Percentiles rank a stretch among this genome's conserved stretches.
phyloP scores from a whole-genome alignment of 92 coral and sea anemone genomes.

The Zoanthus sansibaricus region DNA sequence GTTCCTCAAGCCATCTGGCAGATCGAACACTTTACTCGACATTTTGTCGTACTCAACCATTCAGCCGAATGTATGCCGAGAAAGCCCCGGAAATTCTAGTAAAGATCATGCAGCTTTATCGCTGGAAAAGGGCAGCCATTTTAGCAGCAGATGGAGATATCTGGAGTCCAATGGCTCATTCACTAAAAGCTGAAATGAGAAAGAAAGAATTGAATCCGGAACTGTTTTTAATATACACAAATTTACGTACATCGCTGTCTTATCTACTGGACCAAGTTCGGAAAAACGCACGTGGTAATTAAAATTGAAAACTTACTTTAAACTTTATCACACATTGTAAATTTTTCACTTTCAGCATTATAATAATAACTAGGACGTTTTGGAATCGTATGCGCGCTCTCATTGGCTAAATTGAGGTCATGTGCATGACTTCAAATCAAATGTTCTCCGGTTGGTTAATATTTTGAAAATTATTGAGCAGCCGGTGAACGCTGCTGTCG shows the following conservation, averaged over 20 bases:
- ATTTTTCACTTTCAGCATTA: no score
- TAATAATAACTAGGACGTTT: no score
- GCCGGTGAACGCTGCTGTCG: no score
- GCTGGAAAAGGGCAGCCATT: conserved; percentile 85
- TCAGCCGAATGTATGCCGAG: conserved; percentile 78
- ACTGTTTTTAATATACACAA: conserved; percentile 45
- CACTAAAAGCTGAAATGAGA: conserved; percentile 44
- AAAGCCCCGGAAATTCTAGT: conserved; percentile 60
- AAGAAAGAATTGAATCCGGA: conserved; percentile 51
- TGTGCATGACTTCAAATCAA: no score
- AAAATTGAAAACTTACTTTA: background rate
- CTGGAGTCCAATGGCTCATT: conserved; percentile 75
- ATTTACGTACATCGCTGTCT: conserved; percentile 11
- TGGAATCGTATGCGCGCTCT: no score
- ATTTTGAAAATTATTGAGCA: no score
- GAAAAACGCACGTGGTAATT: conserved; percentile 80
- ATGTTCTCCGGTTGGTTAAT: no score
- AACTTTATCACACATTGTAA: no score
- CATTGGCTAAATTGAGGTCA: no score
- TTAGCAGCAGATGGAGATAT: conserved; percentile 67
- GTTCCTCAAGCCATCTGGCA: conserved; percentile 73
- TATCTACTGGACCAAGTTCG: conserved; percentile 53
- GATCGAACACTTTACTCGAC: conserved; percentile 71
- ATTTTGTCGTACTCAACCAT: conserved; percentile 83
- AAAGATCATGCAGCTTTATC: conserved; percentile 58